Base-by-base conservation (phyloP, 2,797 vertebrate species). In the Enteromius fasciolatus region DNA sequence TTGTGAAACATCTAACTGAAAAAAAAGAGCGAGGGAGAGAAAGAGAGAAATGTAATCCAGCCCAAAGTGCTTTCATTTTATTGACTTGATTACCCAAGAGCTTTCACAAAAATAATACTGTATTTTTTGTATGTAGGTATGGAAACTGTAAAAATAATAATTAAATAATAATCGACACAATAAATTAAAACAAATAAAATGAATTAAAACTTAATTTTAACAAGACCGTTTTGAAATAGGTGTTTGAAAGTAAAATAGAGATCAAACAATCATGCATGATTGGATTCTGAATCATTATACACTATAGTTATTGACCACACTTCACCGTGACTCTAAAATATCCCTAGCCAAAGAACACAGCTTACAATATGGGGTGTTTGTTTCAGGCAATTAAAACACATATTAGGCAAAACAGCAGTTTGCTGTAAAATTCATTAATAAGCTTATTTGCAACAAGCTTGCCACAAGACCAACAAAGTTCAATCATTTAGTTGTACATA, bases 401-500 rank as follows among this genome's bases (percentile, higher is more conserved):
- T 25, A 14, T 54, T 1, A 52, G 5, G 36, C 18, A 25, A 75
- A 64, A n/a, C 17, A n/a, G 68, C 12, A 39, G 72, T 75, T 39
- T 74, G 31, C 50, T 39, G 12, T 73, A 33, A 50, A 48, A 52
- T 33, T 28, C 1, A 28, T 61, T 50, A 31, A 23, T 52, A 25
- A 59, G 14, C 28, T 9, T 57, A n/a, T 54, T 66, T 52, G 6
- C 75, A 33, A 28, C 4, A 59, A 18, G 50, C 25, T 31, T n/a
- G 41, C 41, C 68, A 70, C 14, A 28, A 70, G 5, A 48, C 6
- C 9, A 11, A 18, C 46, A 69, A 25, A 73, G 61, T 46, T 54
- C 44, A 57, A 18, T 57, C 11, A 20, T 79, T 79, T 57, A 23
- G 33, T 12, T 79, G 23, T 41, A 79, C 48, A 17, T 52, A 25